Conservation (phyloP, 1,140 invertebrate species). For the Calycopis cecrops region DNA sequence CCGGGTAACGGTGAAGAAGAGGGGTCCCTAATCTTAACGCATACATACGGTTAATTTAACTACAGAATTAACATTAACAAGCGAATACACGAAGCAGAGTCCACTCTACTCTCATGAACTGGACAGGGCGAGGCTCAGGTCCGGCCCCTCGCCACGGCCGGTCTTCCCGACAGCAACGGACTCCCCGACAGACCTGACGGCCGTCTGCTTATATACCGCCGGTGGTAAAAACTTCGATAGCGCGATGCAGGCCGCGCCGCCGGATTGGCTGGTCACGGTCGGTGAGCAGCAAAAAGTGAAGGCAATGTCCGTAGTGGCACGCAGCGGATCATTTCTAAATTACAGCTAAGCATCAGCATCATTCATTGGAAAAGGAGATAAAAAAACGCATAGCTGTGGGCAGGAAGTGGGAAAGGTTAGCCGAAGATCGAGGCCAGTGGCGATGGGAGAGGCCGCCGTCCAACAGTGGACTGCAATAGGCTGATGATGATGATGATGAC, state of each 20-base stretch:
- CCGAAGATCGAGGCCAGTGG: too few relatives aligned
- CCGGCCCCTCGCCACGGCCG: neutral
- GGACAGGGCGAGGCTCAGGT: neutral
- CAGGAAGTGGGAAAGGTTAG: too few relatives aligned
- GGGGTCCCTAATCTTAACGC: slow-evolving; percentile 65
- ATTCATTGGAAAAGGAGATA: too few relatives aligned
- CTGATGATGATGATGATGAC: too few relatives aligned
- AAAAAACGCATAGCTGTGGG: too few relatives aligned
- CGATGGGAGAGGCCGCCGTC: too few relatives aligned
- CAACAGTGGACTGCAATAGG: too few relatives aligned
- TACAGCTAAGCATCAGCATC: too few relatives aligned
- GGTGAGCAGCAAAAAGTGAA: too few relatives aligned
- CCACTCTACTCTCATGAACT: neutral
- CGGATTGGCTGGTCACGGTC: neutral
- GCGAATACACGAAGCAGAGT: slow-evolving; percentile 6
- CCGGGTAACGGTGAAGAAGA: slow-evolving; percentile 56
- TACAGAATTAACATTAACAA: neutral
- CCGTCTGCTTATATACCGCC: neutral
- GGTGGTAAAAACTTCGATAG: neutral
- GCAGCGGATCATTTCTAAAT: too few relatives aligned
- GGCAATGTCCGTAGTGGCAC: too few relatives aligned
- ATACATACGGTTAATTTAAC: slow-evolving; percentile 60
- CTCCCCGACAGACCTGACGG: neutral
- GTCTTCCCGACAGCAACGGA: slow-evolving; percentile 10
- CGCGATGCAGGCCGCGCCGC: neutral